These are phyloP conservation scores for Acestrorhynchus altus DNA, from an alignment of 2,797 vertebrate species.

Conservation along the genomic window DNA sequence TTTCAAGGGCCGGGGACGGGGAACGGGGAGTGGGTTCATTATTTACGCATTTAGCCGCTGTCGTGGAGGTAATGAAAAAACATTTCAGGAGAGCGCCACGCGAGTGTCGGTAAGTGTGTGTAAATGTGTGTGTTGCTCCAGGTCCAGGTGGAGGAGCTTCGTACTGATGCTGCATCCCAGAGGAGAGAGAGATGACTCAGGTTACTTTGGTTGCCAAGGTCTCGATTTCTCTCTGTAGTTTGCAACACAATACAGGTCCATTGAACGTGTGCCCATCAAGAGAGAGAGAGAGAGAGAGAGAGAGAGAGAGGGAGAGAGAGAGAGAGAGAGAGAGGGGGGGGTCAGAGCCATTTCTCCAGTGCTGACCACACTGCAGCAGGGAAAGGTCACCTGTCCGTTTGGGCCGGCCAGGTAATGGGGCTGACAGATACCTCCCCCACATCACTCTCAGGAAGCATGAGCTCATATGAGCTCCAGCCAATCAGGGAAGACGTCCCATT, in stretches of 20 bases:
- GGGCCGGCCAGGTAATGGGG: slow-evolving; percentile 75
- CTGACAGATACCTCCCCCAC: slow-evolving; percentile 75
- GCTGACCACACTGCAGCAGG: slow-evolving; percentile 59
- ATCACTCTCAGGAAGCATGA: slow-evolving; percentile 41
- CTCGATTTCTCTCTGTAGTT: slow-evolving; percentile 9
- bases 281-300: no score
- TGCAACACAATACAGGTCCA: not conserved
- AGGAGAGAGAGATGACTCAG: slow-evolving; percentile 1
- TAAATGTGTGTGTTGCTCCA: not conserved
- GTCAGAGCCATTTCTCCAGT: slow-evolving; percentile 59
- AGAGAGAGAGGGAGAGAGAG: no score
- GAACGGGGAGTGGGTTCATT: slow-evolving; percentile 21
- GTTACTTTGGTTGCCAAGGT: slow-evolving; percentile 14
- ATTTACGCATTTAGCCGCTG: slow-evolving; percentile 24
- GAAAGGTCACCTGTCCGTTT: slow-evolving; percentile 76
- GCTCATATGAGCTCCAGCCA: slow-evolving; percentile 4
- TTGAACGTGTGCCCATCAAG: slow-evolving; percentile 46
- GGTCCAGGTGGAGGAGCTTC: not conserved
- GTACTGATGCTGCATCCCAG: not conserved
- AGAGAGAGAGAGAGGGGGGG: no score
- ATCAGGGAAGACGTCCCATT: not conserved
- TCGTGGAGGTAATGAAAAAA: slow-evolving; percentile 32
- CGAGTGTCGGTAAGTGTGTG: not conserved
- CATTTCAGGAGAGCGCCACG: not conserved
- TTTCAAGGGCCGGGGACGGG: slow-evolving; percentile 8